Conservation (phyloP, 2,797 vertebrate genomes). For the Meriones psammophilus region DNA sequence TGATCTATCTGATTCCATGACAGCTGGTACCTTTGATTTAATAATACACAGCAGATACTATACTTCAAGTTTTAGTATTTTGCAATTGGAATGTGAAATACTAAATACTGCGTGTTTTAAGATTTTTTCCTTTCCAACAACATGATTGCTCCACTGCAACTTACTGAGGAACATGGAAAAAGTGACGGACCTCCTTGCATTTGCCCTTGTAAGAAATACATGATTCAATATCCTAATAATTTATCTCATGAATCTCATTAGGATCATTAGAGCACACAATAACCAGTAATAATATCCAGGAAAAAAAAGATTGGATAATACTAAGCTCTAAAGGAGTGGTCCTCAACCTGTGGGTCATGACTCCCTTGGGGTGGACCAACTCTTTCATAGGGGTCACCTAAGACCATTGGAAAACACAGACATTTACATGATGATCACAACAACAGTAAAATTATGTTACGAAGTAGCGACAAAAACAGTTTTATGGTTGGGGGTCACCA, state of each 20-base stretch:
- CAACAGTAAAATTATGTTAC: not conserved
- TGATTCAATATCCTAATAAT: constrained; percentile 40
- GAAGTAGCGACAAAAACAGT: no score
- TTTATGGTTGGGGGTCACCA: not conserved
- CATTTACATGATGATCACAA: not conserved
- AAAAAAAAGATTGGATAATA: not conserved
- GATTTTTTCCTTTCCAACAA: not conserved
- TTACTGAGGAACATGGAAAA: not conserved
- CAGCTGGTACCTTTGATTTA: constrained; percentile 28
- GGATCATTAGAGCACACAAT: not conserved
- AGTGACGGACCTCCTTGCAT: not conserved
- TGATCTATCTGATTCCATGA: not conserved
- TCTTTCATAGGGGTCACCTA: not conserved
- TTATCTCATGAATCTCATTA: not conserved
- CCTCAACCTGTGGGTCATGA: not conserved
- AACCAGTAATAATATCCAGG: not conserved
- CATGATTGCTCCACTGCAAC: not conserved
- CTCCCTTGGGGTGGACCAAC: not conserved
- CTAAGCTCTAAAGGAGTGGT: not conserved
- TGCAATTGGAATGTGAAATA: not conserved
- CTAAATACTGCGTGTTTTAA: not conserved
- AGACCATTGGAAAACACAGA: not conserved
- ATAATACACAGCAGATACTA: not conserved
- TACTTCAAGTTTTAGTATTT: not conserved
- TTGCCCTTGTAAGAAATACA: not conserved